phyloP scores from a whole-genome alignment of 2,888 invertebrate genomes.

The Diaprepes abbreviatus region DNA sequence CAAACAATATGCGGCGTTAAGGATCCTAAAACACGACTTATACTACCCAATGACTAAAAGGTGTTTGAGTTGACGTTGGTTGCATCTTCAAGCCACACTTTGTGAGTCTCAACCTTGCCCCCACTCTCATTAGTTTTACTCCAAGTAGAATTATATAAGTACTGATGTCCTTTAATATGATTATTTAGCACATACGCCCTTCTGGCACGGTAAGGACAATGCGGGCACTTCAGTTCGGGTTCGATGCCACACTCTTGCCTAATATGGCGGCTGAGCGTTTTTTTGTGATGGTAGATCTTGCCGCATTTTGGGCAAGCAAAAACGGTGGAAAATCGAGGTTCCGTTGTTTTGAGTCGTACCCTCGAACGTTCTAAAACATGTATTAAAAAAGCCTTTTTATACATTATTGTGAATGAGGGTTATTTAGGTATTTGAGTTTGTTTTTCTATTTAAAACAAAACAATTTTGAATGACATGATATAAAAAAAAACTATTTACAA shows the following conservation, averaged over 20 bases:
- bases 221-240: slow-evolving; percentile 81
- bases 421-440: not conserved
- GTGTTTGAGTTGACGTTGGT: not conserved
- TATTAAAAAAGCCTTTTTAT: slow-evolving; percentile 10
- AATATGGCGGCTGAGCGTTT: slow-evolving; percentile 69
- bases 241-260: slow-evolving; percentile 71
- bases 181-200: slow-evolving; percentile 69
- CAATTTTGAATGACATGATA: too few relatives aligned
- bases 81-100: not conserved
- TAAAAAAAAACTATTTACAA: too few relatives aligned
- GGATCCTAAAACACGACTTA: not conserved
- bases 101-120: not conserved
- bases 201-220: slow-evolving; percentile 80
- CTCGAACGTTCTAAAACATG: slow-evolving; percentile 36
- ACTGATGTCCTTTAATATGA: slow-evolving; percentile 62
- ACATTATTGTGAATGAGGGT: not conserved
- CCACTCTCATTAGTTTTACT: slow-evolving; percentile 2
- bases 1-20: not conserved
- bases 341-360: slow-evolving; percentile 15
- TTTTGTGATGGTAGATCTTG: slow-evolving; percentile 69
- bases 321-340: slow-evolving; percentile 16
- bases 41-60: not conserved
- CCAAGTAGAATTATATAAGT: slow-evolving; percentile 51
- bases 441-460: not conserved
- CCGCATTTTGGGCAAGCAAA: slow-evolving; percentile 67